Base-by-base conservation (phyloP, 1,140 invertebrate species). In the Araneus ventricosus region DNA sequence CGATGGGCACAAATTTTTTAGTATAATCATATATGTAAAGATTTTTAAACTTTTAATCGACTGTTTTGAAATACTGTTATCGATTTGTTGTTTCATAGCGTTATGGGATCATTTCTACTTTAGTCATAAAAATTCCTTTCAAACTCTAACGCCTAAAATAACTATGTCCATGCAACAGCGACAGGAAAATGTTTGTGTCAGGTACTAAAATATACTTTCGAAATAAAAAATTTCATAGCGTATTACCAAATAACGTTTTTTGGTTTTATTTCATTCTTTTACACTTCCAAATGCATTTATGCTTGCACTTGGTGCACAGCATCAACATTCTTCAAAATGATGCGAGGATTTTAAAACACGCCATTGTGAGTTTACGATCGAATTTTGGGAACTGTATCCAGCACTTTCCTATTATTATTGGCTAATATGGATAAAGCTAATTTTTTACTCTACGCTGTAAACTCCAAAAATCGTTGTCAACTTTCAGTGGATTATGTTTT, bases 401-500 rank as follows among this genome's bases (percentile, higher is more conserved):
- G 17, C 70, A 75, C 17, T 75, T 75, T 34, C 20, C 30, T 30
- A 52, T 45, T 82, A 82, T 52, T 45, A 82, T 82, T 82, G 20
- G 2, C 39, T 82, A 82, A 82, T 82, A 82, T 82, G 41, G 80
- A 41, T 45, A 52, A 45, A 82, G n/a, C 39, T 52, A 45, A 82
- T 45, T n/a, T 82, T 82, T 82, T 82, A 45, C 80, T 24, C 45
- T 82, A 52, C 27, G 39, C 27, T 27, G 80, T 82, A 82, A 82
- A 82, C 39, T 82, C 10, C 24, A 27, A 24, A 41, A 82, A n/a
- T 82, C 22, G 22, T 41, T 45, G 80, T 52, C 80, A 27, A 80
- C 80, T 52, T 82, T 27, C 80, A 45, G 39, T 41, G 80, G 80
- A 82, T 82, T 45, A 82, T 7, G 0, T 30, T 82, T 82, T 82